Evolutionary conservation across 1,140 invertebrate species (phyloP).

Genomic region (Brachionus paranguensis): DNA sequence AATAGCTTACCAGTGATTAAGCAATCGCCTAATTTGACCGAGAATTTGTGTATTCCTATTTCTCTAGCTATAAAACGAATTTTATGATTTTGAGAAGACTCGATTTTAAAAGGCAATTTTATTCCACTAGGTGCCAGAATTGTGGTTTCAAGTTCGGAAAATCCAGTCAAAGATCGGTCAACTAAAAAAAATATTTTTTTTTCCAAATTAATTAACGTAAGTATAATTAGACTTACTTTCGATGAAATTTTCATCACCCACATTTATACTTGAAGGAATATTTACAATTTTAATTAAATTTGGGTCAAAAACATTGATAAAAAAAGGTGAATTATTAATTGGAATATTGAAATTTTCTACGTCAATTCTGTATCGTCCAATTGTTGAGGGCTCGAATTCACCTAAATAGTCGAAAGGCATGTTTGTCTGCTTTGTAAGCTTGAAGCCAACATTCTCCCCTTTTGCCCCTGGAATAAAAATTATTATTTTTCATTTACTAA

Average conservation of each 20-base stretch:
- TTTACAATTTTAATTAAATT: conserved; percentile 47
- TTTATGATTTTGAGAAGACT: conserved; percentile 43
- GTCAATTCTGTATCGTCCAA: conserved; percentile 2
- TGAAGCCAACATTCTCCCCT: conserved; percentile 12
- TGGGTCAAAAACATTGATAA: conserved; percentile 52
- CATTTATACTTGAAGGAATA: conserved; percentile 53
- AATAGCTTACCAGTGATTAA: conserved; percentile 40
- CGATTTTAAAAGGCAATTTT: conserved; percentile 48
- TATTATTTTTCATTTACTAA: neutral
- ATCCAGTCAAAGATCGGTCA: conserved; percentile 86
- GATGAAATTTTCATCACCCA: conserved; percentile 46
- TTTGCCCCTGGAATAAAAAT: neutral
- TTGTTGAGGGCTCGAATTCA: neutral
- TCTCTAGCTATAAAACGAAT: conserved; percentile 49
- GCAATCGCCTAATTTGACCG: conserved; percentile 85
- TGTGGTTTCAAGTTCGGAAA: conserved; percentile 92
- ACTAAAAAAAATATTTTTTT: conserved; percentile 56
- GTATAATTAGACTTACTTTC: neutral
- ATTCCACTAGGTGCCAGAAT: conserved; percentile 89
- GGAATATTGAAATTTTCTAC: conserved; percentile 8
- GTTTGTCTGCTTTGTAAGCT: neutral
- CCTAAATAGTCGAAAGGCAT: neutral
- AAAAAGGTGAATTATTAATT: conserved; percentile 46
- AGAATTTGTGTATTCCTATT: conserved; percentile 62
- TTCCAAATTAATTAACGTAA: neutral